Conservation (phyloP, 92 coral and sea anemone species). For the Nematostella vectensis region DNA sequence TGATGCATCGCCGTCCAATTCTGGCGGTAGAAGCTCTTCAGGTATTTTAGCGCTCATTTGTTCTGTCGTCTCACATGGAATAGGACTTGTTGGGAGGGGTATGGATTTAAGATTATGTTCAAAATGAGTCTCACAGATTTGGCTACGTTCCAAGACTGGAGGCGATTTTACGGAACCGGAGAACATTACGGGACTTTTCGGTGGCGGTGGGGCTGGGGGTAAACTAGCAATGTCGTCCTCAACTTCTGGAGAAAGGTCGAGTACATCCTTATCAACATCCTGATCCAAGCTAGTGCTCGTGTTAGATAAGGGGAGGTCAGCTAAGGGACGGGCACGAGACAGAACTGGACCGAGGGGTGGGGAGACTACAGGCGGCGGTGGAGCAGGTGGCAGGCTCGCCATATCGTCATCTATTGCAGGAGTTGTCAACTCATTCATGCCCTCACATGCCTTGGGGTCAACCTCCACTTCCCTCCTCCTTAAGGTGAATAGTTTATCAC, state of each 20-base stretch:
- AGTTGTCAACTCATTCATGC: background rate
- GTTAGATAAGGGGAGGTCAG: background rate
- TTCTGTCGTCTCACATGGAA: no score
- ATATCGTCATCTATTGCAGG: slow-evolving; percentile 21
- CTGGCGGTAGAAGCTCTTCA: no score
- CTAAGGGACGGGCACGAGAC: background rate
- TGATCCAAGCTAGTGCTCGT: background rate
- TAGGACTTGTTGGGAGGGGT: no score
- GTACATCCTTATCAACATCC: no score
- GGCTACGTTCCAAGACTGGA: no score
- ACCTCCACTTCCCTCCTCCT: background rate
- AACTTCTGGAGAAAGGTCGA: background rate
- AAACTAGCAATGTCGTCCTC: slow-evolving; percentile 44
- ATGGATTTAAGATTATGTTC: no score
- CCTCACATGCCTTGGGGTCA: background rate
- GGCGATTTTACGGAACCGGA: no score
- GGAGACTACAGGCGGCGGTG: slow-evolving; percentile 27
- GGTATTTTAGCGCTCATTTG: no score
- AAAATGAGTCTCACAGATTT: no score
- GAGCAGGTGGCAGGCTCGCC: slow-evolving; percentile 65
- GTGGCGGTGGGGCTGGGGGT: slow-evolving; percentile 84
- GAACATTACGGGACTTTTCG: background rate
- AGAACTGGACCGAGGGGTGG: background rate
- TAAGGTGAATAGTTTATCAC: background rate
- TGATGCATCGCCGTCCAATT: no score